Evolutionary conservation across 2,797 vertebrate genomes (phyloP).

Genomic region (Loriculus beryllinus): DNA sequence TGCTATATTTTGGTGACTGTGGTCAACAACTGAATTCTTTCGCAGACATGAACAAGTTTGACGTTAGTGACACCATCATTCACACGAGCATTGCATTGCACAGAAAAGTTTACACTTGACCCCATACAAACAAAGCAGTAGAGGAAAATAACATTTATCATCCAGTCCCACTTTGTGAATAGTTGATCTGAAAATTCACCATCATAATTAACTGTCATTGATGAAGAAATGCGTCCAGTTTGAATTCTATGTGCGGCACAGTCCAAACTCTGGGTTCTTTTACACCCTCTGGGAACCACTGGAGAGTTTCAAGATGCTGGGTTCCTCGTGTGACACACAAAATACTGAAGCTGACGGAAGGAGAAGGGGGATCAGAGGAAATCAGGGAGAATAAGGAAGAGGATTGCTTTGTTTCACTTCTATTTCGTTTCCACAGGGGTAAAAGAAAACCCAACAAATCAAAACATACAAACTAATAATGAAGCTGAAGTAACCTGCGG

Average conservation of each 20-base stretch:
- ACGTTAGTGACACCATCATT: constrained; percentile 51
- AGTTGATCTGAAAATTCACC: background rate
- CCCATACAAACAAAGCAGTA: constrained; percentile 65
- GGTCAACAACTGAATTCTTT: constrained; percentile 37
- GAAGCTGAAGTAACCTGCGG: constrained; percentile 43
- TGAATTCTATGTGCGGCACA: background rate
- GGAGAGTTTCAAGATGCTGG: background rate
- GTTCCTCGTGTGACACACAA: background rate
- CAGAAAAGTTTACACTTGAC: constrained; percentile 65
- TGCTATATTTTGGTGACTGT: constrained; percentile 40
- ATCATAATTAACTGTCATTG: background rate
- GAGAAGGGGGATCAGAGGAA: background rate
- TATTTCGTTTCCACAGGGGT: constrained; percentile 38
- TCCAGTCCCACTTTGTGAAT: background rate
- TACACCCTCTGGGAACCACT: background rate
- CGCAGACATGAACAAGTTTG: constrained; percentile 50
- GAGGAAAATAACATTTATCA: constrained; percentile 10
- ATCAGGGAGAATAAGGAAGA: background rate
- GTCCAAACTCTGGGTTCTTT: background rate
- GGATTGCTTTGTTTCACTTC: constrained; percentile 34
- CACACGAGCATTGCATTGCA: constrained; percentile 62
- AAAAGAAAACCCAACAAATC: background rate
- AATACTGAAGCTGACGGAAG: background rate
- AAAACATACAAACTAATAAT: constrained; percentile 40
- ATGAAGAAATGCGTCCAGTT: background rate